Evolutionary conservation across 1,140 invertebrate genomes (phyloP).

Genomic region (Homarus americanus): DNA sequence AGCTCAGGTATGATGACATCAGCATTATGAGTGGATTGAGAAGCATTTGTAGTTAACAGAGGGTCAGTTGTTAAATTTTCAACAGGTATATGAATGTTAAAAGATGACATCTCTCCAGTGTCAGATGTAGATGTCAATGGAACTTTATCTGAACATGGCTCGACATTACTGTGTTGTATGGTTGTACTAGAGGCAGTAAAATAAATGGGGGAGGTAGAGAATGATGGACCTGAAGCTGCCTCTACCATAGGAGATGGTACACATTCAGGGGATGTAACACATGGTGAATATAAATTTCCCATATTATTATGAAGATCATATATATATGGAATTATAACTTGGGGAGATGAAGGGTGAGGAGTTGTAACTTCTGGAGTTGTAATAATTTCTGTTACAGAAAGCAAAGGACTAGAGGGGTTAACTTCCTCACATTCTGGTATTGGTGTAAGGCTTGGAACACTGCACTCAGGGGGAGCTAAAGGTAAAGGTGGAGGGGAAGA

Average conservation of each 20-base stretch:
- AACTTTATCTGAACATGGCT: neutral
- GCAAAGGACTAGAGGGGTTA: neutral
- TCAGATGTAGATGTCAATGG: neutral
- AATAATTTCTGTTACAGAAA: conserved; percentile 17
- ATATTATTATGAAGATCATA: neutral
- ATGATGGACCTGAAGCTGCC: neutral
- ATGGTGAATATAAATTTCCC: neutral
- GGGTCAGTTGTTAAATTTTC: neutral
- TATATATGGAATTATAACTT: neutral
- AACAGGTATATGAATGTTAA: neutral
- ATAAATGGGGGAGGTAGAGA: neutral
- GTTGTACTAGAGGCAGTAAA: neutral
- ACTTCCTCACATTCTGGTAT: conserved; percentile 49
- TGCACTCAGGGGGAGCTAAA: conserved; percentile 14
- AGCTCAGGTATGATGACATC: neutral
- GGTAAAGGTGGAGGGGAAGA: conserved; percentile 20
- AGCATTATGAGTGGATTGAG: neutral
- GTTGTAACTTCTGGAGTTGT: neutral
- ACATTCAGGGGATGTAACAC: conserved; percentile 2
- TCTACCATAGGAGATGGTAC: neutral
- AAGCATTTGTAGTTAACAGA: neutral
- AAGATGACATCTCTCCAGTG: neutral
- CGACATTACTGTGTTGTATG: neutral
- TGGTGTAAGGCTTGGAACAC: conserved; percentile 52
- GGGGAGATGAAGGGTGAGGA: conserved; percentile 25